Conservation (phyloP, 1,140 invertebrate species). For the Caenorhabditis latens region DNA sequence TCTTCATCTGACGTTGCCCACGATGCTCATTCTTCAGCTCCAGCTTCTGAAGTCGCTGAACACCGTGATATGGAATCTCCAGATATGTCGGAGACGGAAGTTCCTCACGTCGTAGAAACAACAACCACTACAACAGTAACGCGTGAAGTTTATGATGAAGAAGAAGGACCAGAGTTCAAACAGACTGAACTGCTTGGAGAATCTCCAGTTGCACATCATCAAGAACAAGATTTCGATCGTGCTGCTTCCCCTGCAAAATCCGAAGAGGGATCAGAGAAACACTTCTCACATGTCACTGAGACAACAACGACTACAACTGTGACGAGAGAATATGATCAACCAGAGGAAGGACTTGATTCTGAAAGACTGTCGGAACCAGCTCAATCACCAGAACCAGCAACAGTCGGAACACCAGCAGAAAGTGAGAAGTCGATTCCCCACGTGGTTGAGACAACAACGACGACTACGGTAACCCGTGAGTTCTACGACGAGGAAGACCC, state of each 20-base stretch:
- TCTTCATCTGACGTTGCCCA: not conserved
- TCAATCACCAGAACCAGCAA: constrained; percentile 1
- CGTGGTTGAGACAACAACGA: constrained; percentile 39
- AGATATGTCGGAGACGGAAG: not conserved
- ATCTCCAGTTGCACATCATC: not conserved
- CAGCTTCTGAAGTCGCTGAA: not conserved
- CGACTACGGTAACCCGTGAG: constrained; percentile 11
- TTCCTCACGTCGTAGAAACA: constrained; percentile 37
- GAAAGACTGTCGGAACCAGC: not conserved
- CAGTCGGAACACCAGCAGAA: not conserved
- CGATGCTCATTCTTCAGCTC: not conserved
- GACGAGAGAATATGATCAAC: constrained; percentile 11
- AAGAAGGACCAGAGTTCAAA: not conserved
- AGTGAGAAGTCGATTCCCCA: constrained; percentile 16
- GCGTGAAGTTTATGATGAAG: constrained; percentile 7
- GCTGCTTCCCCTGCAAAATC: not conserved
- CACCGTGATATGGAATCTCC: not conserved
- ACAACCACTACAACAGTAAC: not conserved
- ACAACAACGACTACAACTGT: constrained; percentile 15
- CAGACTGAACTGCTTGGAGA: not conserved
- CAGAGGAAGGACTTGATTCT: not conserved
- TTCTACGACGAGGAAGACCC: constrained; percentile 30
- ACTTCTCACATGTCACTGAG: constrained; percentile 9
- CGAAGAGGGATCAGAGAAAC: constrained; percentile 5
- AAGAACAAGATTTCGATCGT: not conserved